These are phyloP conservation scores for Lycocorax pyrrhopterus DNA, from an alignment of 2,113 vertebrate genomes.

Conservation along the genomic window DNA sequence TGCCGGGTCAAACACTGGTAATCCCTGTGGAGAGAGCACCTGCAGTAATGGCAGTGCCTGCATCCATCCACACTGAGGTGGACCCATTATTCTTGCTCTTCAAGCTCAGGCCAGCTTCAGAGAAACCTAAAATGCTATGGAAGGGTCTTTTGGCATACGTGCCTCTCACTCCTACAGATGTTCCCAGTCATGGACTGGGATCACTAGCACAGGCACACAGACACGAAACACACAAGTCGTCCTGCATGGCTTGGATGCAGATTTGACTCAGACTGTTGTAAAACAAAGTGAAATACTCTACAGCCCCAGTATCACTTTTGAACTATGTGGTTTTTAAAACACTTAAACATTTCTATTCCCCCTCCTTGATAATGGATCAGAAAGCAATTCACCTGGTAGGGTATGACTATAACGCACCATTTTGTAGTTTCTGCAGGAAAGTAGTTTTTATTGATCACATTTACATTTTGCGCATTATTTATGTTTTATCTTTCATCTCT, in stretches of 20 bases:
- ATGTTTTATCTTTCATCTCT: not conserved
- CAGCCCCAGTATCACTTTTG: not conserved
- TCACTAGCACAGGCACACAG: not conserved
- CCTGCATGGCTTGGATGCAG: not conserved
- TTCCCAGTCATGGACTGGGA: not conserved
- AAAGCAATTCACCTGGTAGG: not conserved
- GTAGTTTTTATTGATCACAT: not conserved
- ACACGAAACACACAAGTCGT: not conserved
- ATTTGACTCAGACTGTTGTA: not conserved
- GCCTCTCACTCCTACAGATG: not conserved
- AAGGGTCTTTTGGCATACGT: not conserved
- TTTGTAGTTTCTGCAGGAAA: not conserved
- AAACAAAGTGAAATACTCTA: not conserved
- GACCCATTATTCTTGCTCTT: not conserved
- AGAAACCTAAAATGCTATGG: not conserved
- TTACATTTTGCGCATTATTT: not conserved
- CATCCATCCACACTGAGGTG: not conserved
- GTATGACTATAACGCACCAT: not conserved
- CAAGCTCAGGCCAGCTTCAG: not conserved
- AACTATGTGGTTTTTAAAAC: not conserved
- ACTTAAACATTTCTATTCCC: not conserved
- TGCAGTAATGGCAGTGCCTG: not conserved
- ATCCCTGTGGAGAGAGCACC: not conserved
- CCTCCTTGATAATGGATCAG: rapidly evolving
- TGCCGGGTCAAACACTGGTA: not conserved